Evolutionary conservation across 92 coral and sea anemone genomes (phyloP), one percentile per base, ranked within the genome.

Genomic region (Actinernus sp.): DNA sequence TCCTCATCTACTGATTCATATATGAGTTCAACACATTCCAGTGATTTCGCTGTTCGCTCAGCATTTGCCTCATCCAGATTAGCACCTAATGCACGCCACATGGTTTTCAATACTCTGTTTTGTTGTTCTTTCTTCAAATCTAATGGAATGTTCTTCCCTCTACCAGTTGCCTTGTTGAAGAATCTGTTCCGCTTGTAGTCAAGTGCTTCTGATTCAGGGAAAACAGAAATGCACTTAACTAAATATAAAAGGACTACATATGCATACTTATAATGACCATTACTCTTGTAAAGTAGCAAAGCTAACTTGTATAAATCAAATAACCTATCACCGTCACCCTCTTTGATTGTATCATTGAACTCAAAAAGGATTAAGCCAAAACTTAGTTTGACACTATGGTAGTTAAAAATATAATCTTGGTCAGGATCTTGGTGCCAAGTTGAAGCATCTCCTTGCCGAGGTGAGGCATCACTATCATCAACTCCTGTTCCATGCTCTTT

Each of bases 301-400:
- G 44, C 49, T 26, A 81, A 26, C 43, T 53, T 81, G 65, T 81
- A 81, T 14, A 81, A 41, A 30, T 81, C 57, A 41, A 28, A 46
- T 4, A 81, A 41, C 25, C 76, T 31, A 24, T 81, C 61, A 26
- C 87, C 87, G 55, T 81, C 87, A 14, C 87, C 87, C n/a, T 81
- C 82, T 39, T 75, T 65, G 26, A 75, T 49, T 3, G 60, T 29
- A 36, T 66, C 84, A 40, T 73, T 47, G 48, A 68, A 84, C 14
- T 70, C 84, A 43, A 70, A 37, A 37, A 76, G 63, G 5, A 84
- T 12, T 26, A 84, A 43, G 3, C 84, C 90, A 84, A 76, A 84
- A 0, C 83, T 83, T 20, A 83, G 78, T 31, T 83, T 83, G 89
- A 82, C 83, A 52, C 55, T 27, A 39, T 83, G 89, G 58, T 62